A percentile compares a stretch with the other conserved stretches of the same genome.
phyloP scores from a whole-genome alignment of 2,888 invertebrate species.

The Osmoderma eremita region DNA sequence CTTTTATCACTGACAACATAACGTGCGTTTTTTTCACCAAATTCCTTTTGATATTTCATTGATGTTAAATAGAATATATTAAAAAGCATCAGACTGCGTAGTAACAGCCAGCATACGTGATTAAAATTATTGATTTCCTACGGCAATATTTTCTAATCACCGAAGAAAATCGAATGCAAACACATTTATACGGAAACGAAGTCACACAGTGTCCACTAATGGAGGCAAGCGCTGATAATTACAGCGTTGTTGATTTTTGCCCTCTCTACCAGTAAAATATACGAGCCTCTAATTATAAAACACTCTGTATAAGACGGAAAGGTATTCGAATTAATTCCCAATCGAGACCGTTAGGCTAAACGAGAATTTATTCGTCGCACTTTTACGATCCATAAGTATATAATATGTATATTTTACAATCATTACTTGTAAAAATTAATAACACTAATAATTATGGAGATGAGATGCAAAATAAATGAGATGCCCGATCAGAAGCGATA shows the following conservation, averaged over 20 bases:
- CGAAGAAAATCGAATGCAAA: slow-evolving; percentile 3
- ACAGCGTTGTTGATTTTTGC: background rate
- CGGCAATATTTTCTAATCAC: too few relatives aligned
- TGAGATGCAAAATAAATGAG: slow-evolving; percentile 36
- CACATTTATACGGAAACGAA: background rate
- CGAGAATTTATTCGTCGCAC: slow-evolving; percentile 26
- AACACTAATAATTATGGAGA: slow-evolving; percentile 34
- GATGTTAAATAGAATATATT: too few relatives aligned
- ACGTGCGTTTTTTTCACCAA: too few relatives aligned
- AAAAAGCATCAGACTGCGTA: too few relatives aligned
- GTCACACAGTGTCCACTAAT: background rate
- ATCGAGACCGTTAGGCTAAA: background rate
- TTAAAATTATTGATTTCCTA: too few relatives aligned
- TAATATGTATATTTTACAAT: slow-evolving; percentile 26
- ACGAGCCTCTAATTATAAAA: too few relatives aligned
- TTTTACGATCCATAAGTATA: slow-evolving; percentile 18
- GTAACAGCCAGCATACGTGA: too few relatives aligned
- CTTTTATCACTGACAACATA: too few relatives aligned
- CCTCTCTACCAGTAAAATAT: background rate
- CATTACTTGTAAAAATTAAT: slow-evolving; percentile 31
- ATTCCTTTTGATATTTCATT: too few relatives aligned
- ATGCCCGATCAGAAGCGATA: slow-evolving; percentile 31
- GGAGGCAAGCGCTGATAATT: too few relatives aligned
- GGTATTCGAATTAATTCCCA: background rate
- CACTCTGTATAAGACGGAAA: too few relatives aligned